A percentile compares a stretch with the other conserved stretches of the same genome.
Evolutionary conservation across 2,888 invertebrate genomes (phyloP).

Genomic region (Therioaphis trifolii): DNA sequence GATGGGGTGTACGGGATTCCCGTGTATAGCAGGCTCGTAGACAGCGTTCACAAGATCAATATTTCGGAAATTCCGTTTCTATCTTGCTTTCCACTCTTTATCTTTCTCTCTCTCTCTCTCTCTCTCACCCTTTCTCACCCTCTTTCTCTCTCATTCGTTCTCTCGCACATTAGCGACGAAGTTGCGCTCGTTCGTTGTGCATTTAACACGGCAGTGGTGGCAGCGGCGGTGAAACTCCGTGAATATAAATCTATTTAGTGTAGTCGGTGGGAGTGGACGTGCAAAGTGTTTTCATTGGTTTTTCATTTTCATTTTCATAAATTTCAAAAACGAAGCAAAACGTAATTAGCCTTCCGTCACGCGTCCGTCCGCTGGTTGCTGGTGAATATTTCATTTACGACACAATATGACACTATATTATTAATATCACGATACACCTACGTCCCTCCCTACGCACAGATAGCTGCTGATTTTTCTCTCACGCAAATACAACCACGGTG

Average conservation of each 20-base stretch:
- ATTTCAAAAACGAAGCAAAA: conserved; percentile 5
- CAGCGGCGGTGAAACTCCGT: neutral
- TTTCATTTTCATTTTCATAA: neutral
- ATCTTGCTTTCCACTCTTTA: too few relatives aligned
- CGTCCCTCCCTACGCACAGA: too few relatives aligned
- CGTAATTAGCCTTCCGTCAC: neutral
- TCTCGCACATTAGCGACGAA: neutral
- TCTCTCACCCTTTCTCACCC: too few relatives aligned
- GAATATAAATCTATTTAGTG: neutral
- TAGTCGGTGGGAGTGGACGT: neutral
- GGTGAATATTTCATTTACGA: too few relatives aligned
- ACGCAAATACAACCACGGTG: too few relatives aligned
- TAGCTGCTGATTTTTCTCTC: too few relatives aligned
- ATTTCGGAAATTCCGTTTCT: neutral
- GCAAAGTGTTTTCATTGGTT: neutral
- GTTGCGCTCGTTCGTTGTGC: neutral
- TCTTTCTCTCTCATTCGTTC: too few relatives aligned
- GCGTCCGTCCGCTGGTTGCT: neutral
- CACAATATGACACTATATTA: too few relatives aligned
- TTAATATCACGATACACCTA: too few relatives aligned
- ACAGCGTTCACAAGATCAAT: conserved; percentile 3
- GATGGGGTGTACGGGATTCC: too few relatives aligned
- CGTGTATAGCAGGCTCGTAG: neutral
- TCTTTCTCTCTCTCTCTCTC: too few relatives aligned
- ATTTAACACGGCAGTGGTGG: neutral